Evolutionary conservation across 2,797 vertebrate genomes (phyloP).

Genomic region (Monodelphis domestica): DNA sequence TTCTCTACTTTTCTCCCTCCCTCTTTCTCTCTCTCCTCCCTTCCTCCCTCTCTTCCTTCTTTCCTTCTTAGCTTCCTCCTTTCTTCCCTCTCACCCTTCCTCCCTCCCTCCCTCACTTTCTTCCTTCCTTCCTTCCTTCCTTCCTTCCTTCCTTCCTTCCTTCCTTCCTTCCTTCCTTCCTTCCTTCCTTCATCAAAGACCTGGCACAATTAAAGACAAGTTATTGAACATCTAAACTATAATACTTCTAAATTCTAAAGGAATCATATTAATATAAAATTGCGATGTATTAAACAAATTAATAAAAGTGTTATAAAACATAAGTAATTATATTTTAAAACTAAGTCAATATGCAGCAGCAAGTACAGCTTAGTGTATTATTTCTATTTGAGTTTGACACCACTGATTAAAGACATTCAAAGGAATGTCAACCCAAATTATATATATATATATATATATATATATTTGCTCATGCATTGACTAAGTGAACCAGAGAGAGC

Average conservation of each 20-base stretch:
- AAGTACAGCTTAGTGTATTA: not conserved
- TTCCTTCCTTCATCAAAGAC: not conserved
- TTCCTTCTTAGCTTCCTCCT: not conserved
- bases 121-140: too few relatives aligned
- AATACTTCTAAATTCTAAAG: not conserved
- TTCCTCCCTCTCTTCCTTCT: too few relatives aligned
- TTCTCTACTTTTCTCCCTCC: too few relatives aligned
- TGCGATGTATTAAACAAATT: not conserved
- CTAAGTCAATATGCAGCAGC: not conserved
- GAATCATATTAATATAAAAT: not conserved
- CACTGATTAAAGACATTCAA: not conserved
- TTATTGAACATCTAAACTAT: not conserved
- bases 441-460: too few relatives aligned
- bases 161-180: too few relatives aligned
- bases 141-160: too few relatives aligned
- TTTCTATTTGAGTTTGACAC: not conserved
- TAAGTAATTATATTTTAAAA: not conserved
- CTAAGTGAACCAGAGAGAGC: not conserved
- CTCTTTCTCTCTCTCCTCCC: too few relatives aligned
- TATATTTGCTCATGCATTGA: not conserved
- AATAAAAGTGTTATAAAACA: not conserved
- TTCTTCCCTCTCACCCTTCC: not conserved
- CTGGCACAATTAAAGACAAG: constrained; percentile 13
- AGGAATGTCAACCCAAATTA: not conserved
- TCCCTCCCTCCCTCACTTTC: too few relatives aligned